Base-by-base conservation (phyloP, 2,113 vertebrate genomes). In the Hemiscyllium ocellatum region DNA sequence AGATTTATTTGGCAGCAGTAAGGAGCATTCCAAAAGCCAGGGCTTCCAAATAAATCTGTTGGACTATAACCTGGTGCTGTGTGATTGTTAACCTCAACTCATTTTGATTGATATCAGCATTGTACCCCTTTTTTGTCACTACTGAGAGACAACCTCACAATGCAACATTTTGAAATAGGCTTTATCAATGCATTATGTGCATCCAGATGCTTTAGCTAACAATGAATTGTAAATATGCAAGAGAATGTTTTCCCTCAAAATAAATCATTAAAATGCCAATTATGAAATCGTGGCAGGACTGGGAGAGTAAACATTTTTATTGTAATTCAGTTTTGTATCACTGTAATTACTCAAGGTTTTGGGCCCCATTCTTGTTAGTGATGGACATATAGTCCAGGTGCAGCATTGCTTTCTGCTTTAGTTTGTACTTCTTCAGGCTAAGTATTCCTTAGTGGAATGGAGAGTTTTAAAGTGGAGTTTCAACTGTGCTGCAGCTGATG, bases 221-320 rank as follows among this genome's bases (percentile, higher is more conserved):
- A 47, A 52, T 61, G 26, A 29, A 5, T 29, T 89, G 52, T 61
- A 89, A 29, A 3, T 29, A 56, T 61, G 8, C 24, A 52, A 90
- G 33, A 10, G 86, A 29, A 56, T 89, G 50, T 89, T 90, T 90
- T 29, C 29, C 52, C 52, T 65, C 87, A 61, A 91, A 91, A 37
- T 91, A 91, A 29, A 66, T 65, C 89, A 91, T 66, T 66, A 91
- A 65, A 91, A 91, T 33, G 13, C 61, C 56, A 91, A 17, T 91
- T 61, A 37, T 20, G 33, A 29, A 66, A 65, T 65, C 4, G 5
- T 91, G 56, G 19, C 56, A 91, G 56, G 33, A 91, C 33, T 20
- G 15, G 56, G 89, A 91, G 89, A n/a, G 89, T 65, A 91, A 65
- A 91, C 50, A 56, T 89, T 56, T 56, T 56, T 89, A 52, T 89